Conservation (phyloP, 2,888 invertebrate genomes). For the Dione vanillae region DNA sequence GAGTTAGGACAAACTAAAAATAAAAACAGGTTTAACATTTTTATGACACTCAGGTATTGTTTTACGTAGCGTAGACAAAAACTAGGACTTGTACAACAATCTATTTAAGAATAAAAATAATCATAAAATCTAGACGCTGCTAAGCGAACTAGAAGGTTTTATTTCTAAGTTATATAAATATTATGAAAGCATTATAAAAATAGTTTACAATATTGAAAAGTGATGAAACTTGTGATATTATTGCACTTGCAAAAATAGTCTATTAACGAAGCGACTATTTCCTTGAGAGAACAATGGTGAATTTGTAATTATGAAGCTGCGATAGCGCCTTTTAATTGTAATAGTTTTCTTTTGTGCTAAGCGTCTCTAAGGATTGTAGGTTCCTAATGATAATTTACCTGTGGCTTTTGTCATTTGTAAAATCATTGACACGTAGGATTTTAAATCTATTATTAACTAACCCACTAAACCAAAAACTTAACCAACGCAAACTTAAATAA, state of each 20-base stretch:
- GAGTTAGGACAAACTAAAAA: no score
- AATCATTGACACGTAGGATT: neutral
- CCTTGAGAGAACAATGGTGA: constrained; percentile 19
- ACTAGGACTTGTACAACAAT: neutral
- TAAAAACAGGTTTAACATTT: no score
- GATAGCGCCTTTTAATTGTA: constrained; percentile 28
- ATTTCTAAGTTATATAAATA: constrained; percentile 10
- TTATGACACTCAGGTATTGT: no score
- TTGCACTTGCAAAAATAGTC: constrained; percentile 12
- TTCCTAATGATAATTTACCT: neutral
- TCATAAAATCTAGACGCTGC: neutral
- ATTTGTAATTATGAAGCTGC: constrained; percentile 11
- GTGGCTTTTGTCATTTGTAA: neutral
- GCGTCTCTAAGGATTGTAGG: neutral
- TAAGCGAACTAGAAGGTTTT: constrained; percentile 1
- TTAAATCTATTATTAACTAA: no score
- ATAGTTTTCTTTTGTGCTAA: constrained; percentile 14
- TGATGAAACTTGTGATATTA: constrained; percentile 21
- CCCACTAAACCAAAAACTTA: no score
- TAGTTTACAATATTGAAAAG: neutral
- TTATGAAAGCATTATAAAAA: constrained; percentile 11
- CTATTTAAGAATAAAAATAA: constrained; percentile 1
- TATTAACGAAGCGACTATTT: constrained; percentile 12
- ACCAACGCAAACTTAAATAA: neutral
- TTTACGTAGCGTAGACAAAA: neutral